Evolutionary conservation across 2,888 invertebrate genomes (phyloP), one percentile per base, ranked within the genome.

Genomic region (Geophilus truncorum): DNA sequence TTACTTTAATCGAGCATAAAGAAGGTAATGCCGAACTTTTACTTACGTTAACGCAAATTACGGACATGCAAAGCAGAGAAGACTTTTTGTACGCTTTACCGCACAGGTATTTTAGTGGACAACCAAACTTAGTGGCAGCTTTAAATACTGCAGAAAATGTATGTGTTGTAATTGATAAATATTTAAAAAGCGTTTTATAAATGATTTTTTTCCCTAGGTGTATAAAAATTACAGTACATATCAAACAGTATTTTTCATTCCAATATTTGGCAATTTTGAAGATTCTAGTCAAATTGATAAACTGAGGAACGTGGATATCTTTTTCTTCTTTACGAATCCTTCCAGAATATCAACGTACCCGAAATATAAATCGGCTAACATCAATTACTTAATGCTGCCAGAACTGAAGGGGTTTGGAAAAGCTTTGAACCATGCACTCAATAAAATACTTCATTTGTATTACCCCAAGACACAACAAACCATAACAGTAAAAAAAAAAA

Each of bases 211-310:
- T 70, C 28, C 28, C 9, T 28, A 70, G 70, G 25, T 70, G 3
- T 70, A 15, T 2, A 70, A 70, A 70, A 70, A 25, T 70, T 9
- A 70, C n/a, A 25, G 25, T 6, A 25, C 6, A 70, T 70, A 70
- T 10, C 70, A 70, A 70, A 70, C 70, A 15, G 70, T 70, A 70
- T 70, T 70, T 70, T 70, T 28, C 12, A 70, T 70, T 70, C 70
- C 70, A 25, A 70, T 70, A 70, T 70, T 70, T 70, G 70, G 70
- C 10, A 70, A 70, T 15, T 70, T 70, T 28, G 70, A 70, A 28
- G 51, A 18, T 51, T n/a, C 51, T 28, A 28, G 28, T 70, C 70
- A 70, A 70, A 25, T 70, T 2, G 28, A 28, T 1, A 70, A 9
- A 0, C 28, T 70, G 12, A 70, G 1, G 9, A 28, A 70, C 28